Base-by-base conservation (phyloP, 2,888 invertebrate species). In the Patella depressa region DNA sequence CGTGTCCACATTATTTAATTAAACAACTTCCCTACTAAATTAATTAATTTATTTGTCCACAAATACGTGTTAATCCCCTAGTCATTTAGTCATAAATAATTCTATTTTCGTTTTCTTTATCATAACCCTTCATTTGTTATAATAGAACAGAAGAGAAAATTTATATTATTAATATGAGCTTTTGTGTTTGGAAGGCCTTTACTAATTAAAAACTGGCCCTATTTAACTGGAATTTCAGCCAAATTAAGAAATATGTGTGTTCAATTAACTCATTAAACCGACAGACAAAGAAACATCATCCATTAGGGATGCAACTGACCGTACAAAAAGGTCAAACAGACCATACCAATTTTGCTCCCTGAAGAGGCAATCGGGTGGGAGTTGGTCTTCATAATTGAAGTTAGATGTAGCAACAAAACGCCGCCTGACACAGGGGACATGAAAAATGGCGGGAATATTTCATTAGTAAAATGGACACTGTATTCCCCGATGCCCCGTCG, bases 401-500 rank as follows among this genome's bases (percentile, higher is more conserved):
- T 65, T 24, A 65, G 19, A 65, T 65, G 65, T 65, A 65, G 19
- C 65, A 19, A 24, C 65, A 19, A 19, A 65, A 24, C 24, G 65
- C 19, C 19, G 24, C 14, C 24, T 65, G 5, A 24, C 24, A 65
- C 45, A 45, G 9, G 45, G 45, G 45, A 45, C 45, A 45, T 45
- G 24, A 65, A 65, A 24, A 65, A 65, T 24, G 24, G 65, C 15
- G 65, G 24, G 65, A 65, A 65, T 24, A 65, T 65, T 65, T 65
- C 65, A 65, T 65, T 65, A 65, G 65, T 65, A 65, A 45, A 65
- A 65, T 65, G 65, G 65, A 24, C 65, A 65, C 65, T 24, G 65
- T 65, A 24, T 65, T 65, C 65, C 65, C 65, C 24, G 12, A 24
- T 45, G 45, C 7, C 45, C 45, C 45, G 45, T 45, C 45, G 45